These are phyloP conservation scores for Solenopsis fugax DNA, from an alignment of 1,140 invertebrate genomes.

Conservation along the genomic window DNA sequence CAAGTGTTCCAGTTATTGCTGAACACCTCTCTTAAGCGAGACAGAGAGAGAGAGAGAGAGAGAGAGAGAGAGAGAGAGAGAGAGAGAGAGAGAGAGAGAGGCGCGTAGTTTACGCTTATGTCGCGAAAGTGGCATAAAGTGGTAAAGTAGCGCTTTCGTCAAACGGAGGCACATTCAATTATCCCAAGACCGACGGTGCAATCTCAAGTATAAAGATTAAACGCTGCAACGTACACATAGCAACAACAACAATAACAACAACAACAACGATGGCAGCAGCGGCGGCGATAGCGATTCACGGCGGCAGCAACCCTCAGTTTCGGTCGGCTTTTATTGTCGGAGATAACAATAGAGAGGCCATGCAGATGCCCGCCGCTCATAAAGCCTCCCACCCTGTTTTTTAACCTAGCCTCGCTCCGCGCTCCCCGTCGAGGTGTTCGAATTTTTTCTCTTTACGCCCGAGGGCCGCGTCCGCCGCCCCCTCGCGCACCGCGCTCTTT, in stretches of 20 bases:
- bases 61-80: not conserved
- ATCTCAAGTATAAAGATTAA: slow-evolving; percentile 73
- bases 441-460: slow-evolving; percentile 73
- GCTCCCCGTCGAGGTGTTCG: slow-evolving; percentile 57
- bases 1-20: slow-evolving; percentile 73
- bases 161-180: slow-evolving; percentile 76
- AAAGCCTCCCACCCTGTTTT: slow-evolving; percentile 59
- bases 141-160: slow-evolving; percentile 7
- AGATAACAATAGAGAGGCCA: slow-evolving; percentile 72
- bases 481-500: not conserved
- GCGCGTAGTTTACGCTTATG: slow-evolving; percentile 15
- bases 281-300: not conserved
- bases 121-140: slow-evolving; percentile 8
- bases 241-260: slow-evolving; percentile 9
- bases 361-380: slow-evolving; percentile 71
- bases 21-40: not conserved
- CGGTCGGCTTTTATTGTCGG: slow-evolving; percentile 73
- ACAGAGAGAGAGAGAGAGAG: not conserved
- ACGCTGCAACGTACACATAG: slow-evolving; percentile 21
- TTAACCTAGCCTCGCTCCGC: not conserved
- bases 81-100: not conserved
- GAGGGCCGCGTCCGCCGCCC: not conserved
- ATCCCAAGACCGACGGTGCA: slow-evolving; percentile 55
- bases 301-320: slow-evolving; percentile 45
- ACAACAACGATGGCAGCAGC: not conserved